A percentile compares a stretch with the other conserved stretches of the same genome.
Evolutionary conservation across 2,113 vertebrate species (phyloP).

Genomic region (Solenodon paradoxus): DNA sequence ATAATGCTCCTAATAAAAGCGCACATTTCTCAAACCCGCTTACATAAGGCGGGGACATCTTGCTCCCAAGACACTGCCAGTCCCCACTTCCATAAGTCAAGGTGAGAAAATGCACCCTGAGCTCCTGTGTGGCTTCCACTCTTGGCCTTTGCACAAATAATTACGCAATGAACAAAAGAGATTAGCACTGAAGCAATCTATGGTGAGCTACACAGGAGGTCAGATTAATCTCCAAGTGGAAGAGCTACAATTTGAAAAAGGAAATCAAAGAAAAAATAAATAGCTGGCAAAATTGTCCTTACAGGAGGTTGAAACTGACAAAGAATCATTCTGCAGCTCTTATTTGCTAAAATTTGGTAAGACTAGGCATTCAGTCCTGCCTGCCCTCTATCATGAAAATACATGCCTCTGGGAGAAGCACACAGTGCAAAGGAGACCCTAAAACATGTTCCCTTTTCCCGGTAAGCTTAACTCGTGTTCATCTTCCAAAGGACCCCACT

Average conservation of each 20-base stretch:
- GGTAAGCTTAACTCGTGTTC: neutral
- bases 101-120: neutral
- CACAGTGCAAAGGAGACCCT: neutral
- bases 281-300: neutral
- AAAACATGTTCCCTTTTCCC: neutral
- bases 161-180: constrained; percentile 51
- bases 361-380: neutral
- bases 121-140: neutral
- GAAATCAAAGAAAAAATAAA: constrained; percentile 5
- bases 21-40: neutral
- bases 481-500: neutral
- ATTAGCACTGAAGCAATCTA: constrained; percentile 50
- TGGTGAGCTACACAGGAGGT: neutral
- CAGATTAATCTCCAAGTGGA: constrained; percentile 32
- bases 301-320: neutral
- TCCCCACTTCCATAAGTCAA: neutral
- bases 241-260: neutral
- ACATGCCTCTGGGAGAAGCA: neutral
- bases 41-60: neutral
- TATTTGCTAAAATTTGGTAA: neutral
- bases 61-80: neutral
- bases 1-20: neutral
- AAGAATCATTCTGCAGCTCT: neutral
- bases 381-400: neutral
- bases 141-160: constrained; percentile 39